Evolutionary conservation across 2,113 vertebrate genomes (phyloP).

Genomic region (Gymnobelideus leadbeateri): DNA sequence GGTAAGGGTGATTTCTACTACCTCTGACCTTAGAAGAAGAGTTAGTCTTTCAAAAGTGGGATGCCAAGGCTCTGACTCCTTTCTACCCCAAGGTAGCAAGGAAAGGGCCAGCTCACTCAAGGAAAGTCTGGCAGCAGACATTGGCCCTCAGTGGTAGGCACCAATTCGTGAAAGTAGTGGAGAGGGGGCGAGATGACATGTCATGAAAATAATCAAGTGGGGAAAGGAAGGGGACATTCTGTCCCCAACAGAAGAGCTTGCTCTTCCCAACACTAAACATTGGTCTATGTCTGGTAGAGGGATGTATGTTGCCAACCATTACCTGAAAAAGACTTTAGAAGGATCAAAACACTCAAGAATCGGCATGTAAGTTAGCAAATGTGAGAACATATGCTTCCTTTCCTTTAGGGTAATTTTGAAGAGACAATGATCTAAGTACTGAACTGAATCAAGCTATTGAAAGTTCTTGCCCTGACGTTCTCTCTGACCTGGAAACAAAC

Average conservation of each 20-base stretch:
- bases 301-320: conserved; percentile 11
- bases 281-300: not conserved
- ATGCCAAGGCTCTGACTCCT: not conserved
- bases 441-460: not conserved
- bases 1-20: not conserved
- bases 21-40: not conserved
- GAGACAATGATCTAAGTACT: conserved; percentile 6
- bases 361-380: not conserved
- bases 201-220: not conserved
- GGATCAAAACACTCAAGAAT: conserved; percentile 27
- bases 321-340: conserved; percentile 14
- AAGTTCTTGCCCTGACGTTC: not conserved
- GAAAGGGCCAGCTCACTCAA: not conserved
- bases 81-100: too few species aligned
- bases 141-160: not conserved
- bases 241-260: not conserved
- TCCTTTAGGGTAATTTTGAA: conserved; percentile 29
- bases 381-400: not conserved
- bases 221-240: not conserved
- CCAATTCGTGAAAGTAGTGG: not conserved
- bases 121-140: too few species aligned
- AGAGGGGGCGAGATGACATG: not conserved
- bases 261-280: not conserved
- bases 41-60: not conserved
- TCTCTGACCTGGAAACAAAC: not conserved